Conservation (phyloP, 2,888 invertebrate species). For the Drosophila merina region DNA sequence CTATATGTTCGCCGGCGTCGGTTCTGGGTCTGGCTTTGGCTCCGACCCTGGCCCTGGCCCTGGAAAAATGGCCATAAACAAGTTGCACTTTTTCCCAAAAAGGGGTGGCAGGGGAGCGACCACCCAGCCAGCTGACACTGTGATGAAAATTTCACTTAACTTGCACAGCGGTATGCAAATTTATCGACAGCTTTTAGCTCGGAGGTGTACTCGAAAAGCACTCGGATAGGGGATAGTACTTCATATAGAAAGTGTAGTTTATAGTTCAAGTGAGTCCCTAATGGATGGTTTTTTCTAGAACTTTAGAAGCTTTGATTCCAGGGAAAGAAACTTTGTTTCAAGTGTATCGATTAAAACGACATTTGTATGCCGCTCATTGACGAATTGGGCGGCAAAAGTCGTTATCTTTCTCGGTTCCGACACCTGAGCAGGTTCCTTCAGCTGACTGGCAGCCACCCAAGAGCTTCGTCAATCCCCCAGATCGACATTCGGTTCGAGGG, state of each 20-base stretch:
- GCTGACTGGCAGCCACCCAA: conserved; percentile 45
- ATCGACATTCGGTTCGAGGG: conserved; percentile 18
- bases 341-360: conserved; percentile 1
- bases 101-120: neutral
- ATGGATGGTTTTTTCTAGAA: neutral
- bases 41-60: conserved; percentile 10
- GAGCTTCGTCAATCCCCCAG: conserved; percentile 19
- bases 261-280: neutral
- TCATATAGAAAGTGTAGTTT: too few species aligned
- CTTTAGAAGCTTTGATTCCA: too few species aligned
- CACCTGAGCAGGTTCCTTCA: conserved; percentile 44
- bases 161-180: conserved; percentile 8
- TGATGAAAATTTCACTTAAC: conserved; percentile 5
- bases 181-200: conserved; percentile 13
- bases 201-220: neutral
- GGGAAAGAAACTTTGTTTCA: too few species aligned
- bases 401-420: conserved; percentile 28
- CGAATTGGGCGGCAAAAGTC: conserved; percentile 33
- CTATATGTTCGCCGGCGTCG: neutral
- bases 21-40: conserved; percentile 4
- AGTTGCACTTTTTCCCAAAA: conserved; percentile 47
- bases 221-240: neutral
- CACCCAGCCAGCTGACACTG: conserved; percentile 11
- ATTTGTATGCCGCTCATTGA: conserved; percentile 56
- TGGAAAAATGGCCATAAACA: conserved; percentile 43